Conservation (phyloP, 2,113 vertebrate species). For the Mesocricetus auratus region DNA sequence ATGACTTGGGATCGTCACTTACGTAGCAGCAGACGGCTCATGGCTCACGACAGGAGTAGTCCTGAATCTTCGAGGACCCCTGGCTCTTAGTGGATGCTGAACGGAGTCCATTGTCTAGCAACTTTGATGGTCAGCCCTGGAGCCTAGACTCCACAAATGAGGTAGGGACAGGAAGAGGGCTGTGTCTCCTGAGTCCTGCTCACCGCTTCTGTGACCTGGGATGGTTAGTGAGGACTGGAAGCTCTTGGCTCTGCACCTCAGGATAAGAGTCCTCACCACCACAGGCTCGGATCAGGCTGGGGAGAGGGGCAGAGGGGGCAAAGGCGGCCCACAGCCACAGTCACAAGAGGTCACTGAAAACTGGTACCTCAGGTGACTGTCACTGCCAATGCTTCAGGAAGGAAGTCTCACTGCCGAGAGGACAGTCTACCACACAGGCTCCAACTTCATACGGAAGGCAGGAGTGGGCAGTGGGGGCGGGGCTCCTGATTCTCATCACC, state of each 20-base stretch:
- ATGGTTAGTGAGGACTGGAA: rapidly evolving
- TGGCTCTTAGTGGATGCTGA: background rate
- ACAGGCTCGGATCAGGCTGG: background rate
- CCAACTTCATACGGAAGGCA: background rate
- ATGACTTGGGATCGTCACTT: background rate
- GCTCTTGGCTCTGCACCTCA: background rate
- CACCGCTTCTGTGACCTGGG: background rate
- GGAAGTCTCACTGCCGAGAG: background rate
- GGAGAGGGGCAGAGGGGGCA: no score
- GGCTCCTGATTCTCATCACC: rapidly evolving
- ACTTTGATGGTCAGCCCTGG: background rate
- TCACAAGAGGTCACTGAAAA: background rate
- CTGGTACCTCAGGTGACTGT: background rate
- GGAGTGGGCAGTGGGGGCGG: background rate
- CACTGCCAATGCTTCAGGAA: background rate
- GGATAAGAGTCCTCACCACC: rapidly evolving
- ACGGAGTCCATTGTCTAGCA: no score
- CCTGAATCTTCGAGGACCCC: background rate
- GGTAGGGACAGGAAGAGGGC: background rate
- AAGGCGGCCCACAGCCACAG: background rate
- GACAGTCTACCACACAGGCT: background rate
- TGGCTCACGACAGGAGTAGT: background rate
- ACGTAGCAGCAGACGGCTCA: no score
- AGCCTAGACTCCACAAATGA: background rate
- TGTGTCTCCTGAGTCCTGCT: background rate